A percentile compares a stretch with the other conserved stretches of the same genome.
Evolutionary conservation across 2,797 vertebrate species (phyloP).

Genomic region (Nannoperca obscura): DNA sequence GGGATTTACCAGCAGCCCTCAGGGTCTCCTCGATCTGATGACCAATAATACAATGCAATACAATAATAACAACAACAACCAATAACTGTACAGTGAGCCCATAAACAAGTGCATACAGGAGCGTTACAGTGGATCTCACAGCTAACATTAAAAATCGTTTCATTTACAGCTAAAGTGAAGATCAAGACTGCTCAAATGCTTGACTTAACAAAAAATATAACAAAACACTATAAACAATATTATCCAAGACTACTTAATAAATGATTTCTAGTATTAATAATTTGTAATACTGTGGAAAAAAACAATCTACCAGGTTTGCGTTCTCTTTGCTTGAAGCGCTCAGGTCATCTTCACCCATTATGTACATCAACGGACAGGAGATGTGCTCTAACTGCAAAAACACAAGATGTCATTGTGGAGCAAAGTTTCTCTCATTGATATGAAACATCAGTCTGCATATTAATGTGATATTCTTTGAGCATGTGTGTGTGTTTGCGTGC

Average conservation of each 20-base stretch:
- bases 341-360: constrained; percentile 76
- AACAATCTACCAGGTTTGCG: constrained; percentile 65
- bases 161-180: neutral
- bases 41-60: constrained; percentile 13
- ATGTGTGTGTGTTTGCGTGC: neutral
- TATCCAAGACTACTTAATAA: neutral
- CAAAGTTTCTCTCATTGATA: neutral
- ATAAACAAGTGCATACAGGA: neutral
- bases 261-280: neutral
- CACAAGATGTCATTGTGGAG: constrained; percentile 3
- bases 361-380: constrained; percentile 74
- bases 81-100: neutral
- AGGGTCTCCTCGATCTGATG: constrained; percentile 72
- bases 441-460: neutral
- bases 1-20: constrained; percentile 68
- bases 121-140: neutral
- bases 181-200: neutral
- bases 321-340: constrained; percentile 57
- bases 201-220: neutral
- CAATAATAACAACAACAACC: too few relatives aligned
- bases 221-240: neutral
- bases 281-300: neutral
- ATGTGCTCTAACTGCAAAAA: constrained; percentile 74
- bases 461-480: neutral
- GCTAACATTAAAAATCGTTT: neutral